A percentile compares a stretch with the other conserved stretches of the same genome.
These are phyloP conservation scores for Choristoneura rosaceana DNA, from an alignment of 2,888 invertebrate species.

Conservation along the genomic window DNA sequence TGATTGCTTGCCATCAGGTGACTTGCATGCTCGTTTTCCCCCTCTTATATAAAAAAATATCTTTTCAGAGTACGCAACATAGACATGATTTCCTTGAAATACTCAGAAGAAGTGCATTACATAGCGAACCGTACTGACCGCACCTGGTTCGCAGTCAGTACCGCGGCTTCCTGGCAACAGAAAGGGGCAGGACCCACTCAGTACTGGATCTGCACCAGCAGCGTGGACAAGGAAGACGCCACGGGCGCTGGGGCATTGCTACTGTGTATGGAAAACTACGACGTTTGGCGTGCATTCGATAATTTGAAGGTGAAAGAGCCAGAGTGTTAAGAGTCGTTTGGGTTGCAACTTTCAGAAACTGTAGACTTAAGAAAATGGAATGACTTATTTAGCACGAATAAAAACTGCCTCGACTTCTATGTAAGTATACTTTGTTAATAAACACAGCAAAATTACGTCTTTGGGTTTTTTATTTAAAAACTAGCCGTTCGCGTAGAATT, in stretches of 20 bases:
- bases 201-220: constrained; percentile 65
- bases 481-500: too few species aligned
- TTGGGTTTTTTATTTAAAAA: too few species aligned
- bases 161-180: constrained; percentile 62
- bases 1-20: too few species aligned
- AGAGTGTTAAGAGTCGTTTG: constrained; percentile 49
- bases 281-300: constrained; percentile 65
- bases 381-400: too few species aligned
- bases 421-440: too few species aligned
- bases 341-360: too few species aligned
- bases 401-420: too few species aligned
- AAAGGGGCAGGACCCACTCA: constrained; percentile 47
- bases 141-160: constrained; percentile 65
- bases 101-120: constrained; percentile 54
- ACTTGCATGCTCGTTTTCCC: too few species aligned
- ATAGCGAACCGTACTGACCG: constrained; percentile 57
- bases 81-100: constrained; percentile 63
- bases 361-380: too few species aligned
- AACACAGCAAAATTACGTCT: too few species aligned
- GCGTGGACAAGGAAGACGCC: constrained; percentile 52
- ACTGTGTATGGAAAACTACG: constrained; percentile 58
- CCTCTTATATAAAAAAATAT: too few species aligned
- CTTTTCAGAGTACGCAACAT: constrained; percentile 65
- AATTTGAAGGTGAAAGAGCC: constrained; percentile 70
- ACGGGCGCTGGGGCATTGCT: constrained; percentile 55